A percentile compares a stretch with the other conserved stretches of the same genome.
phyloP scores from a whole-genome alignment of 1,140 invertebrate species.

The Drosophila parvula region DNA sequence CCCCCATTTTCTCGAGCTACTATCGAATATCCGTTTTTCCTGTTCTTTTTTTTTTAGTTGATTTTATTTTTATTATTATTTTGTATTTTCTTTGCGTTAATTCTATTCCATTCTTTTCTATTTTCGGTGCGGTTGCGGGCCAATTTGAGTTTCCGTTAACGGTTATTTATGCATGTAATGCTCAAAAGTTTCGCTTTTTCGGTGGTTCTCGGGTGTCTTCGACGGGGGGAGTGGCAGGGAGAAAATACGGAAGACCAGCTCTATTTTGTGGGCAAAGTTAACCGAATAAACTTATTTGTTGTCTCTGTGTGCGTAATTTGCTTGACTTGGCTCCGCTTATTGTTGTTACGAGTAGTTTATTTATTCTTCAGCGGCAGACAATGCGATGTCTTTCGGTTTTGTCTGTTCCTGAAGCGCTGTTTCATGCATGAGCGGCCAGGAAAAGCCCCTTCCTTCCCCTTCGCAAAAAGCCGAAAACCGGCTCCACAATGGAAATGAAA shows the following conservation, averaged over 20 bases:
- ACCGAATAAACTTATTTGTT: conserved; percentile 53
- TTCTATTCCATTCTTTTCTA: conserved; percentile 23
- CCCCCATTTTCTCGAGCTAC: not conserved
- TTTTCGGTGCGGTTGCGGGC: conserved; percentile 14
- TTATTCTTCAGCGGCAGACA: conserved; percentile 58
- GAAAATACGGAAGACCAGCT: not conserved
- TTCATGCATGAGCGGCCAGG: conserved; percentile 69
- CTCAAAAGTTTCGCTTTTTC: conserved; percentile 39
- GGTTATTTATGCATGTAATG: conserved; percentile 52
- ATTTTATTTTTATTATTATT: conserved; percentile 1
- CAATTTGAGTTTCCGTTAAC: conserved; percentile 44
- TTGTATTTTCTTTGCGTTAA: conserved; percentile 16
- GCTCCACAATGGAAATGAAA: conserved; percentile 57
- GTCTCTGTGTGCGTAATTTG: conserved; percentile 48
- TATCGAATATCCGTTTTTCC: conserved; percentile 33
- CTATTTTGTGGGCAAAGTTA: conserved; percentile 43
- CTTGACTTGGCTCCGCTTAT: conserved; percentile 49
- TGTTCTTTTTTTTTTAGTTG: not conserved
- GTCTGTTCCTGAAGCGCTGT: conserved; percentile 68
- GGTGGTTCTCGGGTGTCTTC: not conserved
- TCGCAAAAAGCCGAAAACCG: not conserved
- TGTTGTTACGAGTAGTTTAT: conserved; percentile 56
- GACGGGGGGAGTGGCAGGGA: too few species aligned
- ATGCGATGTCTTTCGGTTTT: conserved; percentile 40
- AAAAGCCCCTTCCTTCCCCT: conserved; percentile 34